Percentiles rank a stretch among this genome's conserved stretches.
Evolutionary conservation across 2,888 invertebrate genomes (phyloP).

Genomic region (Latrodectus hesperus): DNA sequence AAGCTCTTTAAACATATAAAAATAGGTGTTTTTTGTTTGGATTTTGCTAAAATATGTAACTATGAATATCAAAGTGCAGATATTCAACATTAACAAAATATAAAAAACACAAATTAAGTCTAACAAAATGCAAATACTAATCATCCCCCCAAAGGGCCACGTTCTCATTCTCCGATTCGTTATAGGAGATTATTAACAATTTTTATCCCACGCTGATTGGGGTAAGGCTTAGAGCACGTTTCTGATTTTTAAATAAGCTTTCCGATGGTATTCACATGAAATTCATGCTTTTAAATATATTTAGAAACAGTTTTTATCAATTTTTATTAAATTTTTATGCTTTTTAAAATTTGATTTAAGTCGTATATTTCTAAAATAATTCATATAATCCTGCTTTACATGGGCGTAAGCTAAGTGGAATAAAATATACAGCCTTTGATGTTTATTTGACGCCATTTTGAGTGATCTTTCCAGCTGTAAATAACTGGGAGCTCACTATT

Average conservation of each 20-base stretch:
- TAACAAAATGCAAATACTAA: constrained; percentile 40
- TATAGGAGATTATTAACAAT: constrained; percentile 22
- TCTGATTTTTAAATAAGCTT: neutral
- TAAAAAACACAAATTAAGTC: neutral
- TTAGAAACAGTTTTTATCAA: neutral
- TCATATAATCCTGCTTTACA: neutral
- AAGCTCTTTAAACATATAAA: constrained; percentile 25
- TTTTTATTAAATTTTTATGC: constrained; percentile 9
- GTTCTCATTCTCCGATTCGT: constrained; percentile 67
- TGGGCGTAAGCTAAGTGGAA: constrained; percentile 37
- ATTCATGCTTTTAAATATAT: neutral
- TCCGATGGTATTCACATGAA: neutral
- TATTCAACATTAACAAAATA: neutral
- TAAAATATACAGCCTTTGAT: neutral
- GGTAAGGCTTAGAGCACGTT: constrained; percentile 45
- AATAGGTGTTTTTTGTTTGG: neutral
- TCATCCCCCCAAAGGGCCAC: constrained; percentile 60
- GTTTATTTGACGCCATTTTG: constrained; percentile 68
- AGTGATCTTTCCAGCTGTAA: constrained; percentile 54
- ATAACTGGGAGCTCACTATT: constrained; percentile 37
- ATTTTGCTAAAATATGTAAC: neutral
- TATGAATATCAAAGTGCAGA: constrained; percentile 17
- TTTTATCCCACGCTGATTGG: constrained; percentile 58
- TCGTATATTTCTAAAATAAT: neutral
- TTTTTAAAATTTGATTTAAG: constrained; percentile 6